Evolutionary conservation across 2,113 vertebrate species (phyloP), one percentile per base, ranked within the genome.

Genomic region (Leptosomus discolor): DNA sequence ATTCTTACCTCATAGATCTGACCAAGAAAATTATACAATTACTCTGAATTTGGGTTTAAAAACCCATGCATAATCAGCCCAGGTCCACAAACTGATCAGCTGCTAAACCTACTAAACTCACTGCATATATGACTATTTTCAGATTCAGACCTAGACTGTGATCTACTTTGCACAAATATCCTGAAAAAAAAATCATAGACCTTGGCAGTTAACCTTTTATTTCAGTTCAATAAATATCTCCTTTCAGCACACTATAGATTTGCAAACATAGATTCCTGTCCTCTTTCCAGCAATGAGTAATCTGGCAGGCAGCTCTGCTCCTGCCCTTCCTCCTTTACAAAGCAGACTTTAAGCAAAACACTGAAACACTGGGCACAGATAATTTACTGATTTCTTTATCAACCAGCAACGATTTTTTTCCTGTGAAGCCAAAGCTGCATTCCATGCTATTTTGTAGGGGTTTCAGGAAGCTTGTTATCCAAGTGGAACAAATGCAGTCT

Each of bases 171-270:
- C 54, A 63, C 63, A 86, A 86, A 83, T 77, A 79, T 13, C 18
- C 56, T 54, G 41, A 30, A 81, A 85, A 90, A 74, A 83, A 56
- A 46, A 22, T 19, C n/a, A 39, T 15, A 27, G 17, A 43, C 21
- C n/a, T 87, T 81, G 68, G 48, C 48, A 94, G 80, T n/a, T 81
- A 89, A 91, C 45, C 22, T 94, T 86, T 85, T 91, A 29, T 91
- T 89, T 92, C 41, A 58, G 48, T 81, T 89, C 45, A 82, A 0
- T 50, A 65, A 79, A 45, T 37, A 69, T 41, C 45, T 96, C 21
- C 63, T 92, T 89, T 85, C 36, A 94, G 57, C n/a, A 71, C 29
- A 13, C 32, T 48, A 50, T 51, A 63, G 53, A 63, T 92, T 57
- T 92, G 71, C 39, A 70, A 81, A 75, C 57, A 18, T 4, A 58